Base-by-base conservation (phyloP, 2,888 invertebrate genomes). In the Andrena fulva region DNA sequence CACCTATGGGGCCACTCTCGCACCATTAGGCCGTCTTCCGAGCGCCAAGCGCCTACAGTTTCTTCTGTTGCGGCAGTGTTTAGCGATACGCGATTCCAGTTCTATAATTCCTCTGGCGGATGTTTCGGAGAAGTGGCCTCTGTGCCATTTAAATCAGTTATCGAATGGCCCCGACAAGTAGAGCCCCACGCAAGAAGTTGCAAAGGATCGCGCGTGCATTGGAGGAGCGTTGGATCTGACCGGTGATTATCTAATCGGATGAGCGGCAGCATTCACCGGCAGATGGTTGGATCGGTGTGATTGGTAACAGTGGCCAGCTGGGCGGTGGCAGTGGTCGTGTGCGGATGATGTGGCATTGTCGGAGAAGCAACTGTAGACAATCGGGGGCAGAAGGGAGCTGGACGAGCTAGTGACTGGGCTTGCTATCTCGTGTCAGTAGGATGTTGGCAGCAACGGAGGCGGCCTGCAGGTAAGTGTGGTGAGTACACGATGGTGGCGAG, bases 361-460 rank as follows among this genome's bases (percentile, higher is more conserved):
- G 63, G 56, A 69, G 74, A 66, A 69, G 66, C 77, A 52, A 52
- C 72, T 48, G 68, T 66, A 73, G 78, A 72, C 60, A 78, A 74
- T 78, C 76, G 76, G 78, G 85, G 85, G 62, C 42, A 59, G 78
- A 63, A 54, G 59, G 77, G 29, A 62, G 68, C 27, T 24, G 71
- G 85, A 84, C 70, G 87, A 85, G 79, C 78, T 59, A 80, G 85
- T 75, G 87, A 85, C 84, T 85, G 81, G 85, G 80, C 73, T 84
- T 76, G 88, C 89, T 92, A 91, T 92, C 91, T 92, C 87, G 85
- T 90, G 90, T 91, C 90, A 87, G 92, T 90, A 90, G 88, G 90
- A 91, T 89, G 91, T 91, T 90, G 89, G 86, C 80, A 85, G 87
- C 85, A 89, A 81, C 86, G 83, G 78, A 85, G 86, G 82, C 89